phyloP scores from a whole-genome alignment of 2,797 vertebrate species.

The Anguilla obscura region DNA sequence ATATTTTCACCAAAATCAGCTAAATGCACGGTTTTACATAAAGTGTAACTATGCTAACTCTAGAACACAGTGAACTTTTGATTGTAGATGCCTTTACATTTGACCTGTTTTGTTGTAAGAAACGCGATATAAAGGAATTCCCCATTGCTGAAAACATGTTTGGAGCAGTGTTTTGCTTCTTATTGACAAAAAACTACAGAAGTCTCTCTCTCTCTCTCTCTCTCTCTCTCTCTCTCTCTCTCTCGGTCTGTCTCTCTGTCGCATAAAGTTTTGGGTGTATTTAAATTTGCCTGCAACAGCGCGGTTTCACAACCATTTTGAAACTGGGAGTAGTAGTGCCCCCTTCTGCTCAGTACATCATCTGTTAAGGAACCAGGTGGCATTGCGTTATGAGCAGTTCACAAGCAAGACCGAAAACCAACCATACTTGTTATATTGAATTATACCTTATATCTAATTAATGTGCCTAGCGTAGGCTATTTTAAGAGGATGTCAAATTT shows the following conservation, averaged over 20 bases:
- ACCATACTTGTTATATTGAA: not conserved
- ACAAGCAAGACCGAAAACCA: not conserved
- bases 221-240: conserved; percentile 13
- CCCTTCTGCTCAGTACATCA: conserved; percentile 7
- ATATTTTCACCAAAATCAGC: not conserved
- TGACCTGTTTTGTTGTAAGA: not conserved
- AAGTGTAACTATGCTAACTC: not conserved
- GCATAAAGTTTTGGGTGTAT: conserved; percentile 42
- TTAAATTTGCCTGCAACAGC: not conserved
- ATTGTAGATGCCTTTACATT: not conserved
- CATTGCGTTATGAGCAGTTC: not conserved
- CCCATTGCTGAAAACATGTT: not conserved
- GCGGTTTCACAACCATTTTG: not conserved
- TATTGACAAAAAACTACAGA: not conserved
- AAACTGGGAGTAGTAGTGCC: not conserved
- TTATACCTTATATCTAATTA: not conserved
- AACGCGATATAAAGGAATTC: not conserved
- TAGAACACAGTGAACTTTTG: not conserved
- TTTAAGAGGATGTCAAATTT: not conserved
- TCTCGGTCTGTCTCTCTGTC: not conserved
- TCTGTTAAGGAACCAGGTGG: not conserved
- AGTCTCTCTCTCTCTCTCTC: conserved; percentile 21
- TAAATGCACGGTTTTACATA: not conserved
- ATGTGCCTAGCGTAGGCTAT: not conserved
- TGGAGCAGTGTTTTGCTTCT: not conserved